Base-by-base conservation (phyloP, 2,888 invertebrate genomes). In the Mythimna impura region DNA sequence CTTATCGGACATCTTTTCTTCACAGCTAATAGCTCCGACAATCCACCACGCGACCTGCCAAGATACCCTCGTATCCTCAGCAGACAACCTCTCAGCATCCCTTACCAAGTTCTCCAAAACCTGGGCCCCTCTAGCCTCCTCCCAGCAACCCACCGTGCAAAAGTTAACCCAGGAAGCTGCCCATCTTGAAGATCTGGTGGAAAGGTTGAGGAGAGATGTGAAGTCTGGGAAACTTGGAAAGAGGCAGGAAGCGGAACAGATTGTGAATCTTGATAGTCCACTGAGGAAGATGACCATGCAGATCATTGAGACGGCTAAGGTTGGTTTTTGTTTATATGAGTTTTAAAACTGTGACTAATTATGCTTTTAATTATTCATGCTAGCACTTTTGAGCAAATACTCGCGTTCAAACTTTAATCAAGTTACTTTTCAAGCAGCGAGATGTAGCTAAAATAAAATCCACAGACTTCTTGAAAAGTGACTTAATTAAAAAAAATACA, bases 281-380 rank as follows among this genome's bases (percentile, higher is more conserved):
- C 52, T 95, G 43, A 88, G 93, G 69, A 86, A 86, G 66, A 80
- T 94, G 78, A 92, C 94, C 0, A 77, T 85, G 0, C 89, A 90
- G 65, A 91, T 95, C n/a, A 86, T 94, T 66, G 89, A 93, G 4
- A 92, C 90, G 73, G 92, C 92, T 3, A 89, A 91, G 90, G 95
- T 95, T 78, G 34, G 82, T 70, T 20, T 20, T 63, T 43, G 0
- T 57, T 66, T 47, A 9, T n/a, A 40, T 12, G 9, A 22, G 47
- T 2, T 34, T 20, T 40, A 6, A 5, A 1, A 8, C 8, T 36
- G 73, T 62, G 34, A 72, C 72, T 72, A 63, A 72, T 62, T 40
- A 30, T 52, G 20, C 17, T 30, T 50, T 50, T 7, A 8, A 6
- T 12, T 10, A 40, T 20, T 47, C 0, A 60, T 14, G 12, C 2